phyloP scores from a whole-genome alignment of 2,113 vertebrate genomes.

The Corydoras maculifer region DNA sequence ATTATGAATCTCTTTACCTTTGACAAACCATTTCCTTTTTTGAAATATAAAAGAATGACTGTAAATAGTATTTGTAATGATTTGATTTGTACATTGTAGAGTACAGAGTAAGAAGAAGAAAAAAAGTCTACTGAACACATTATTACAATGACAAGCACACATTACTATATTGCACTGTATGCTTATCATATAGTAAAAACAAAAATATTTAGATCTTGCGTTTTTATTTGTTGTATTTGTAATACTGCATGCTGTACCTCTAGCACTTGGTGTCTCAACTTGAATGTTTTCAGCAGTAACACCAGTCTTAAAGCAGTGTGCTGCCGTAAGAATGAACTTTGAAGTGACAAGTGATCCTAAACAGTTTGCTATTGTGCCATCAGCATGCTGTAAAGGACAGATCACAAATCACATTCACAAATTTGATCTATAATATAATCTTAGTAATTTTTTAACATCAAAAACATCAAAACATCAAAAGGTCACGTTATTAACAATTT shows the following conservation, averaged over 20 bases:
- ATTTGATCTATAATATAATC: too few species aligned
- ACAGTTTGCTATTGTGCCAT: constrained; percentile 39
- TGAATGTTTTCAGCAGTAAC: not conserved
- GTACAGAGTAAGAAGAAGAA: too few species aligned
- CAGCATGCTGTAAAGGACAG: constrained; percentile 17
- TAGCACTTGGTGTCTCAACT: constrained; percentile 2
- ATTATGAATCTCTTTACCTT: not conserved
- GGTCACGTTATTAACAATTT: not conserved
- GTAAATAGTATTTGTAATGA: too few species aligned
- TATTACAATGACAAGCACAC: too few species aligned
- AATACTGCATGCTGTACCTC: not conserved
- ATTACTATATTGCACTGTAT: too few species aligned
- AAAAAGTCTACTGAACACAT: too few species aligned
- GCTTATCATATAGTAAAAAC: too few species aligned
- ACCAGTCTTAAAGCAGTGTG: constrained; percentile 59
- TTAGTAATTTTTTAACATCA: too few species aligned
- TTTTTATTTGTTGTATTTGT: not conserved
- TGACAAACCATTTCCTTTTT: not conserved
- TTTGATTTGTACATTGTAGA: too few species aligned
- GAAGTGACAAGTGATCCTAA: constrained; percentile 57
- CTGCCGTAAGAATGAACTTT: constrained; percentile 61
- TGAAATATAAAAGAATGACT: too few species aligned
- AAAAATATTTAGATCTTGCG: too few species aligned
- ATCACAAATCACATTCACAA: not conserved
- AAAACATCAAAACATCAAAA: too few species aligned